Evolutionary conservation across 2,888 invertebrate genomes (phyloP), one percentile per base, ranked within the genome.

Genomic region (Lymantria dispar): DNA sequence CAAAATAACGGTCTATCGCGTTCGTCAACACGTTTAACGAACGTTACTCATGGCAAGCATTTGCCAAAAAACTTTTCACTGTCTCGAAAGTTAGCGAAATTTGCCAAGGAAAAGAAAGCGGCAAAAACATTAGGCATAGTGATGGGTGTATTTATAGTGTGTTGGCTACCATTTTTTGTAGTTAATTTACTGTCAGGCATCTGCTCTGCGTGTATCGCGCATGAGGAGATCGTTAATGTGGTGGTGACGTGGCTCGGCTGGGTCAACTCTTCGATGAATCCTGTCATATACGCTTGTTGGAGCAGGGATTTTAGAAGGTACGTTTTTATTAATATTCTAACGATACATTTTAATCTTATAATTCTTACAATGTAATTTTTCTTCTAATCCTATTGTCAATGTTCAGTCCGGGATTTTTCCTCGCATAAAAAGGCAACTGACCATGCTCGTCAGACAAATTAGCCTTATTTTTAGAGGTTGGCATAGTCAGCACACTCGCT

Each of bases 201-300:
- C 77, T 97, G 98, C 85, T 93, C 95, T 57, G 94, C 95, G 72
- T 98, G 98, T 85, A 96, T 98, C 67, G 94, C 95, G 85, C 95
- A 97, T 76, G 97, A 97, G 78, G 96, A 97, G 84, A 94, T 97
- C 52, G 96, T 98, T 30, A 95, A 96, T 60, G 96, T 97, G 40
- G 94, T 98, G 53, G 97, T 98, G 54, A 97, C 97, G 63, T 98
- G 98, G 98, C 93, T 98, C 40, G 98, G 98, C 47, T 98, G 98
- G 98, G 96, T 98, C 83, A 98, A 98, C 87, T 97, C 97, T 43
- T 96, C 97, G 56, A 98, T 98, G 98, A 98, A 98, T 92, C 98
- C 98, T 0, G 97, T 98, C 64, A 99, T 99, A 78, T 99, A 99
- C 85, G 98, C 98, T n/a, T 98, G 98, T 80, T 98, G 98, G 96